A percentile compares a stretch with the other conserved stretches of the same genome.
Conservation (phyloP, 2,797 vertebrate genomes). For the Hoplostethus atlanticus region DNA sequence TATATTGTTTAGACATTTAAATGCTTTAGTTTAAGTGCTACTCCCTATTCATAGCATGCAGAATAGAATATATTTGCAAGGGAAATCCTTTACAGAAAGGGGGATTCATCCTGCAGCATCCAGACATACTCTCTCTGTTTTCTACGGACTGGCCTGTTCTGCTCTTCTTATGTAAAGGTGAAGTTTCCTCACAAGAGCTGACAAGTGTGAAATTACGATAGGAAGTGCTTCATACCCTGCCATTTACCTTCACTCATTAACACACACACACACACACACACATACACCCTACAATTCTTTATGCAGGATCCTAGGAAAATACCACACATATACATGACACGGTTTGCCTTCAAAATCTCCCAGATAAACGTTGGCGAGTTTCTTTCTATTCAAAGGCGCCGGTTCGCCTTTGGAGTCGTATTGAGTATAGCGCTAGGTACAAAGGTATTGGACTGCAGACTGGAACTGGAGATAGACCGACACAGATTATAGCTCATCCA, state of each 20-base stretch:
- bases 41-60: constrained; percentile 10
- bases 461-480: constrained; percentile 47
- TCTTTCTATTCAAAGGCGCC: constrained; percentile 55
- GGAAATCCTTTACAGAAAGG: constrained; percentile 64
- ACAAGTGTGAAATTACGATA: constrained; percentile 87
- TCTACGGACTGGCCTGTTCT: constrained; percentile 61
- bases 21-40: not conserved
- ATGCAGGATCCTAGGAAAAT: constrained; percentile 60
- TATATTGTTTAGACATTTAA: constrained; percentile 5
- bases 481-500: constrained; percentile 76
- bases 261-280: constrained; percentile 55
- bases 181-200: constrained; percentile 84
- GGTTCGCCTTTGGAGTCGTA: constrained; percentile 62
- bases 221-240: constrained; percentile 82
- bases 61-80: constrained; percentile 64
- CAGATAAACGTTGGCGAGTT: constrained; percentile 53
- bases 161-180: constrained; percentile 84
- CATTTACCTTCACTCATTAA: constrained; percentile 85
- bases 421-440: constrained; percentile 56
- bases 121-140: constrained; percentile 67
- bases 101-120: constrained; percentile 62
- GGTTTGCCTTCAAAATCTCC: constrained; percentile 50
- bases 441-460: constrained; percentile 58
- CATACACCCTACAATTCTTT: constrained; percentile 14
- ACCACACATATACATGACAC: constrained; percentile 58